Conservation (phyloP, 2,113 vertebrate species). For the Aldabrachelys gigantea region DNA sequence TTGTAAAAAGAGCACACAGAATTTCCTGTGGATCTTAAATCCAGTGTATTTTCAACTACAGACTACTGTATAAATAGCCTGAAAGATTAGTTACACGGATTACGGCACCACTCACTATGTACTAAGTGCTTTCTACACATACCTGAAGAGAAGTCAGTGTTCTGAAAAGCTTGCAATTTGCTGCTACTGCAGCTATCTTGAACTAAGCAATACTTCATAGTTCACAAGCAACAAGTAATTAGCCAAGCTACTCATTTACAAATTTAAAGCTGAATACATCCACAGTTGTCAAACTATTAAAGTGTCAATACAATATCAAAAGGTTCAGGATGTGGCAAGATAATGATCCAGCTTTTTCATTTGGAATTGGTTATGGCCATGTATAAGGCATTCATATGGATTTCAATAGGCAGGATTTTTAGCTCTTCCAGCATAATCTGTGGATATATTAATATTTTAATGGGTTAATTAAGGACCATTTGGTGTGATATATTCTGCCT, state of each 20-base stretch:
- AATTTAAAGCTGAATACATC: background rate
- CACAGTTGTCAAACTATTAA: background rate
- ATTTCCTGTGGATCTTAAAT: background rate
- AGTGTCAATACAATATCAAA: background rate
- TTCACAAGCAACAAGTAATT: background rate
- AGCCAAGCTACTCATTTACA: background rate
- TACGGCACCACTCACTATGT: background rate
- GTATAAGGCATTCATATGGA: background rate
- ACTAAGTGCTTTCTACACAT: accelerated
- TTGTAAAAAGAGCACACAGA: background rate
- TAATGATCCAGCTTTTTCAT: background rate
- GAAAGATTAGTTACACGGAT: background rate
- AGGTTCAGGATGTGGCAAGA: background rate
- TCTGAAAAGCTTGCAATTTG: background rate
- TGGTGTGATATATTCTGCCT: background rate
- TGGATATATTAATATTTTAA: background rate
- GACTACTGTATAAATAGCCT: background rate
- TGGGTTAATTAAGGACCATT: background rate
- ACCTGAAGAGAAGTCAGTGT: background rate
- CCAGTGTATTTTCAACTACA: background rate
- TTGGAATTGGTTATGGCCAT: background rate
- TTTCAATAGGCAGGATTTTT: background rate
- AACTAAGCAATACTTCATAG: background rate
- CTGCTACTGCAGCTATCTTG: background rate
- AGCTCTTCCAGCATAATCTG: background rate